Evolutionary conservation across 2,113 vertebrate species (phyloP).

Genomic region (Cyanoderma ruficeps): DNA sequence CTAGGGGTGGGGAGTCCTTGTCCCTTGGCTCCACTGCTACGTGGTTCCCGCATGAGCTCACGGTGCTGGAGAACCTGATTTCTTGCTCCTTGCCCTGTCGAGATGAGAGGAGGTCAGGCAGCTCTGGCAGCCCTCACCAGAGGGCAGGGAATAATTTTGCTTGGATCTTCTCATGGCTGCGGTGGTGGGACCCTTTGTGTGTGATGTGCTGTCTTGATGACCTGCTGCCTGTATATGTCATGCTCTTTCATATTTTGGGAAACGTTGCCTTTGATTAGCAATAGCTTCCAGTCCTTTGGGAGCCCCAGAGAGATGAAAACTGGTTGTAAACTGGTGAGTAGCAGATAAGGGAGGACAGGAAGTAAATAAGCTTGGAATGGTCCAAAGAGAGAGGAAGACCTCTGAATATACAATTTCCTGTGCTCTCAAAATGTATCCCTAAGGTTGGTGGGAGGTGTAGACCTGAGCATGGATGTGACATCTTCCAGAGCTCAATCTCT

Average conservation of each 20-base stretch:
- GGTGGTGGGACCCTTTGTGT: background rate
- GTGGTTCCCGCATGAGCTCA: constrained; percentile 37
- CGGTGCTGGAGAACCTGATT: background rate
- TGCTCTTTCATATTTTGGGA: background rate
- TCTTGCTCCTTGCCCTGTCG: background rate
- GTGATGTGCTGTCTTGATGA: background rate
- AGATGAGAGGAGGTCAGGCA: background rate
- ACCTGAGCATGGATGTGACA: background rate
- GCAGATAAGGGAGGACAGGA: background rate
- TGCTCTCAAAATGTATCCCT: background rate
- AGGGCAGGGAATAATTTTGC: background rate
- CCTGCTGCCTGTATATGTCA: constrained; percentile 19
- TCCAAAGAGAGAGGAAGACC: background rate
- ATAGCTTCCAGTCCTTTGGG: background rate
- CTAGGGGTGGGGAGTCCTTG: constrained; percentile 41
- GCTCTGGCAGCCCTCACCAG: background rate
- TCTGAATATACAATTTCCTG: background rate
- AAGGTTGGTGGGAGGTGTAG: background rate
- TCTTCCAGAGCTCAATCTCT: background rate
- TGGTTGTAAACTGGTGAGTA: background rate
- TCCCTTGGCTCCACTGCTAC: background rate
- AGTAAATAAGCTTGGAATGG: background rate
- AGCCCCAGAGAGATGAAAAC: background rate
- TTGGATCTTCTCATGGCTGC: background rate
- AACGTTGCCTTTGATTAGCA: background rate